Percentiles rank a stretch among this genome's conserved stretches.
Conservation (phyloP, 1,140 invertebrate species). For the Liolophura sinensis region DNA sequence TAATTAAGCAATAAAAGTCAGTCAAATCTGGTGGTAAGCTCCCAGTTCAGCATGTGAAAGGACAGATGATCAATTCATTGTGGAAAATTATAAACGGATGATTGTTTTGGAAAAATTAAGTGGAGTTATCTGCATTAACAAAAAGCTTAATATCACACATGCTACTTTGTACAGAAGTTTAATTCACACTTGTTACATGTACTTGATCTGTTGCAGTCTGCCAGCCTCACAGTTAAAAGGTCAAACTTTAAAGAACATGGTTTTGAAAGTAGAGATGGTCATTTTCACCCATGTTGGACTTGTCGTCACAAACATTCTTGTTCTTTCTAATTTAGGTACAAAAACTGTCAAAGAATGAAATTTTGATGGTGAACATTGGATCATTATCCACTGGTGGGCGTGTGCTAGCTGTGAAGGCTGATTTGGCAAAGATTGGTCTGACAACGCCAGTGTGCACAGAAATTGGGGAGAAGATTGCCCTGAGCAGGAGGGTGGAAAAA, state of each 20-base stretch:
- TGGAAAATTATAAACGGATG: too few relatives aligned
- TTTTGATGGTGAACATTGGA: slow-evolving; percentile 98
- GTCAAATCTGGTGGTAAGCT: too few relatives aligned
- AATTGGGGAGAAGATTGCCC: slow-evolving; percentile 96
- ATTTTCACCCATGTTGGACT: background rate
- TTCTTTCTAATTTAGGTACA: slow-evolving; percentile 68
- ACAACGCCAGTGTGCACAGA: slow-evolving; percentile 99
- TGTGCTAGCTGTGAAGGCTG: slow-evolving; percentile 93
- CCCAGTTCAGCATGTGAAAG: too few relatives aligned
- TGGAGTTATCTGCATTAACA: too few relatives aligned
- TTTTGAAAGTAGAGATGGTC: background rate
- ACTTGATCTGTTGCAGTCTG: too few relatives aligned
- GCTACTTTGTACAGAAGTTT: too few relatives aligned
- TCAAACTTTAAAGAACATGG: background rate
- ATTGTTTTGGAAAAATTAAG: too few relatives aligned
- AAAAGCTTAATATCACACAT: too few relatives aligned
- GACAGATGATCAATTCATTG: too few relatives aligned
- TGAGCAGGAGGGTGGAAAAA: slow-evolving; percentile 96
- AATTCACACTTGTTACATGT: too few relatives aligned
- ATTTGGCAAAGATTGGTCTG: slow-evolving; percentile 96
- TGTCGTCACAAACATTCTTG: background rate
- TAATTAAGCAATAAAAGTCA: too few relatives aligned
- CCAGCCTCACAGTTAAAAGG: background rate
- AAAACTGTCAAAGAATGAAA: slow-evolving; percentile 83
- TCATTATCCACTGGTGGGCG: slow-evolving; percentile 97